Evolutionary conservation across 2,113 vertebrate species (phyloP).

Genomic region (Charadrius vociferus): DNA sequence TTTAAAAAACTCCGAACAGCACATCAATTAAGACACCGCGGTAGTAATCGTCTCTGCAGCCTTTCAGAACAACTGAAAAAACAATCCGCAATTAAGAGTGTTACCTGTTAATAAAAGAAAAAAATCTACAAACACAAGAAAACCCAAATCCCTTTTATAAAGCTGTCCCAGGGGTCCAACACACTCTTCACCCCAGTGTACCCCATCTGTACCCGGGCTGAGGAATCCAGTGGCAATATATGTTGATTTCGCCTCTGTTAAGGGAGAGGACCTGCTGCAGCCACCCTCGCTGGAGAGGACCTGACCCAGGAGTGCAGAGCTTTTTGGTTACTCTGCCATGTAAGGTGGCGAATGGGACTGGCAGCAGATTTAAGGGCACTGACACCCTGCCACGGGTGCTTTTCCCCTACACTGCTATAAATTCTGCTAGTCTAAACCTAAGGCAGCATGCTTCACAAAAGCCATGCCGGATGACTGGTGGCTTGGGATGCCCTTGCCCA

Average conservation of each 20-base stretch:
- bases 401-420: not conserved
- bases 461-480: not conserved
- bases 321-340: not conserved
- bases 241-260: not conserved
- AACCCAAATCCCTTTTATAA: not conserved
- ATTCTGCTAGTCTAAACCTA: not conserved
- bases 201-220: not conserved
- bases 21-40: not conserved
- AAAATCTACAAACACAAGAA: not conserved
- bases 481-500: not conserved
- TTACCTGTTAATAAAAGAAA: not conserved
- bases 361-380: not conserved
- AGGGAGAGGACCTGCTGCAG: not conserved
- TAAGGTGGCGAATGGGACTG: fast-evolving
- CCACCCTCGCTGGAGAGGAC: not conserved
- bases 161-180: not conserved
- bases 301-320: not conserved
- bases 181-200: fast-evolving
- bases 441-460: fast-evolving
- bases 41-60: not conserved
- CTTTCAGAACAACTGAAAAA: not conserved
- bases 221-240: fast-evolving
- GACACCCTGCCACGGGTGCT: not conserved
- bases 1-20: not conserved
- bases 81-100: not conserved